phyloP scores from a whole-genome alignment of 2,797 vertebrate genomes.

The Decapterus maruadsi region DNA sequence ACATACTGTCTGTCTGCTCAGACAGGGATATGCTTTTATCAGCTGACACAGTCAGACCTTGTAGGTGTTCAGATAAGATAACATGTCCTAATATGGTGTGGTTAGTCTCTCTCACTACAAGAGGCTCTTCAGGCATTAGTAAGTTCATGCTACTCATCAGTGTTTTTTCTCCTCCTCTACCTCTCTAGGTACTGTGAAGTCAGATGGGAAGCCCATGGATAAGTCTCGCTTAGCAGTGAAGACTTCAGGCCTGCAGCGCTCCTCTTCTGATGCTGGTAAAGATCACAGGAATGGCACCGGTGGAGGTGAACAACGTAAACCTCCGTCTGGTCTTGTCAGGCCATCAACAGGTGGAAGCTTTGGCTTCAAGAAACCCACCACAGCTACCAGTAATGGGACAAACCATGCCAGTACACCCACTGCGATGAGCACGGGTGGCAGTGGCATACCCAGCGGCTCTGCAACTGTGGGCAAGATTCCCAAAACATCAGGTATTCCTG shows the following conservation, averaged over 20 bases:
- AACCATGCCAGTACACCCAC: slow-evolving; percentile 75
- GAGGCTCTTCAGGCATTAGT: slow-evolving; percentile 10
- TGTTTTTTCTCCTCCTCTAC: slow-evolving; percentile 1
- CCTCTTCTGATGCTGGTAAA: slow-evolving; percentile 94
- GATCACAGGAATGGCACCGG: slow-evolving; percentile 81
- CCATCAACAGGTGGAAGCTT: slow-evolving; percentile 92
- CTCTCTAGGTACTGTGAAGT: slow-evolving; percentile 69
- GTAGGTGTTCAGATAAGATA: slow-evolving; percentile 77
- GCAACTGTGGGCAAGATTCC: slow-evolving; percentile 89
- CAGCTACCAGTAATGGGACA: slow-evolving; percentile 85
- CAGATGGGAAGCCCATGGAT: slow-evolving; percentile 84
- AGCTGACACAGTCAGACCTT: slow-evolving; percentile 67
- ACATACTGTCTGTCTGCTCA: slow-evolving; percentile 45
- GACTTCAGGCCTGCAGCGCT: slow-evolving; percentile 91
- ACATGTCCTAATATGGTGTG: slow-evolving; percentile 53
- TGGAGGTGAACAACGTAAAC: slow-evolving; percentile 90
- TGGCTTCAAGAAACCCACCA: slow-evolving; percentile 92
- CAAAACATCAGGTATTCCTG: slow-evolving; percentile 94
- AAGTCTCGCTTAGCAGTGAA: slow-evolving; percentile 93
- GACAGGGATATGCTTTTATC: slow-evolving; percentile 61
- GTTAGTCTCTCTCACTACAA: slow-evolving; percentile 52
- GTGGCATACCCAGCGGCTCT: slow-evolving; percentile 70
- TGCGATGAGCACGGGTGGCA: slow-evolving; percentile 83
- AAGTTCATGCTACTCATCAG: slow-evolving; percentile 40
- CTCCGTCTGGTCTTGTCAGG: slow-evolving; percentile 92